Percentiles rank a stretch among this genome's conserved stretches.
Conservation (phyloP, 2,113 vertebrate genomes). For the Epinephelus lanceolatus region DNA sequence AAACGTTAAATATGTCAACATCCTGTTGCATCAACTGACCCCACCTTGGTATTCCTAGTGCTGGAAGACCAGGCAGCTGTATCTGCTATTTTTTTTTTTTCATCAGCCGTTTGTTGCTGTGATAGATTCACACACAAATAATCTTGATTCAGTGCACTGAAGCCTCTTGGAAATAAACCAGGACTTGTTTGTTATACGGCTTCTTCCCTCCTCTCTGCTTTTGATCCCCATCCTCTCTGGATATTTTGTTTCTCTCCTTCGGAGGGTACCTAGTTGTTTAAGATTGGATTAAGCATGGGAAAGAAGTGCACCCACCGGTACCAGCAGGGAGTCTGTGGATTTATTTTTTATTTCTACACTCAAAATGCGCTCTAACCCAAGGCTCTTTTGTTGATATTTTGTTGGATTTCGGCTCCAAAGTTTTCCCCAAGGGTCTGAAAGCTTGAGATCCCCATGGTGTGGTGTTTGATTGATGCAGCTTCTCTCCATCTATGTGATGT, state of each 20-base stretch:
- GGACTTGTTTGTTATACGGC: background rate
- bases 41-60: background rate
- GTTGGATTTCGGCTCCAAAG: constrained; percentile 58
- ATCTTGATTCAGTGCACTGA: constrained; percentile 20
- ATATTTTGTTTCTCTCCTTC: constrained; percentile 15
- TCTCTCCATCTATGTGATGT: constrained; percentile 57
- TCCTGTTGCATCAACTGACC: background rate
- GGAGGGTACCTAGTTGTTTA: constrained; percentile 25
- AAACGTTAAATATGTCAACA: constrained; percentile 10
- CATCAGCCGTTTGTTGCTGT: constrained; percentile 38
- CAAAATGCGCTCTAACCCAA: constrained; percentile 46
- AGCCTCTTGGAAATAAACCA: constrained; percentile 23
- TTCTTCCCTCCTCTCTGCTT: background rate
- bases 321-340: constrained; percentile 31
- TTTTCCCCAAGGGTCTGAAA: constrained; percentile 62
- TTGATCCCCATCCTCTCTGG: constrained; percentile 11
- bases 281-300: constrained; percentile 10
- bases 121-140: constrained; percentile 31
- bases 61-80: constrained; percentile 9
- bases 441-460: constrained; percentile 47
- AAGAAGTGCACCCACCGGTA: constrained; percentile 14
- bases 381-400: constrained; percentile 72
- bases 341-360: constrained; percentile 32
- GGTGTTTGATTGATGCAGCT: constrained; percentile 74
- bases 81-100: constrained; percentile 24